Base-by-base conservation (phyloP, 2,888 invertebrate genomes). In the Drosophila picticornis region DNA sequence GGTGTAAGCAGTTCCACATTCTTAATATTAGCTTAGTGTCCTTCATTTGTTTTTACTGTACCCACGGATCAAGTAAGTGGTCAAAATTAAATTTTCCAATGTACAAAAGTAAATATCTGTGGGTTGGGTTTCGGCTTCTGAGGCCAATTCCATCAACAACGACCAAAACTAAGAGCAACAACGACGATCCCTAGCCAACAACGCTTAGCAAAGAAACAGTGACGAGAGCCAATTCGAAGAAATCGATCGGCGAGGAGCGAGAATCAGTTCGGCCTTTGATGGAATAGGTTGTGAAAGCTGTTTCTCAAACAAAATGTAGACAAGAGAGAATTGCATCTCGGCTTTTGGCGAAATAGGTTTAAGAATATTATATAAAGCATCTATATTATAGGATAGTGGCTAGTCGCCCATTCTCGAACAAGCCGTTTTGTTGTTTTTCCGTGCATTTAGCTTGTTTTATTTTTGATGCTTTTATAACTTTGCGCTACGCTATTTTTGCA, bases 401-500 rank as follows among this genome's bases (percentile, higher is more conserved):
- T 5, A n/a, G 59, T 40, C 25, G 31, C 13, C 4, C 16, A 13
- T 4, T 9, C 13, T 29, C 25, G 9, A 5, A 19, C 11, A 13
- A 16, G 13, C 10, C 29, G 25, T 29, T n/a, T 40, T 16, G 36
- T 10, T 56, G 29, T 34, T 38, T 32, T 32, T 38, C 19, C 11
- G 3, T 16, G 2, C 16, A 16, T 48, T 29, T 48, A 22, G 25
- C 29, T 59, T 62, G n/a, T 52, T 50, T 59, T 52, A 58, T 59
- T 70, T 62, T 46, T 38, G 73, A 66, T 65, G 68, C 66, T 70
- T 81, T 75, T 68, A 77, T 63, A 87, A 89, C 82, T 74, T 88
- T 67, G 34, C 40, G 59, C 60, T 81, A 75, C 59, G 70, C 81
- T 62, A 78, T 89, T 84, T 88, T 75, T 78, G 62, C 84, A 89